Evolutionary conservation across 2,888 invertebrate genomes (phyloP).

Genomic region (Stenolophus ochropezus): DNA sequence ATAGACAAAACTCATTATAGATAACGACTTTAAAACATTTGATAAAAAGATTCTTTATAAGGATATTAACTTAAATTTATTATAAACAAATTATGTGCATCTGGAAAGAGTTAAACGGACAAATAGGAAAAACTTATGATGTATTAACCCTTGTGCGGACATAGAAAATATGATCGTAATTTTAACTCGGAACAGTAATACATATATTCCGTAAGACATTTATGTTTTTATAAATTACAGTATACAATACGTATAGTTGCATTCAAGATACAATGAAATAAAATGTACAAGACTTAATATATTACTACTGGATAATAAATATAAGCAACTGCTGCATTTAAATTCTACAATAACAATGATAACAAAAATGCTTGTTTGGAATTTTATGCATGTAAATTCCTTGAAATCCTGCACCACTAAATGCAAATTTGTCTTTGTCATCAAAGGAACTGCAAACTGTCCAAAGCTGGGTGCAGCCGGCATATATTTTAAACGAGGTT

Average conservation of each 20-base stretch:
- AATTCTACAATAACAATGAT: no score
- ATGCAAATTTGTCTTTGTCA: no score
- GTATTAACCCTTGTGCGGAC: constrained; percentile 17
- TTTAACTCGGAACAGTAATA: constrained; percentile 8
- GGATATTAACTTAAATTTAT: constrained; percentile 1
- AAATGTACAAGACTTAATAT: no score
- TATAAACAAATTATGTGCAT: constrained; percentile 16
- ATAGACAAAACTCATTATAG: constrained; percentile 20
- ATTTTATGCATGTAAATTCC: no score
- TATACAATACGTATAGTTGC: not conserved
- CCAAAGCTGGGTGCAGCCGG: no score
- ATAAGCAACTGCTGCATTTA: no score
- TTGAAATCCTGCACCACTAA: no score
- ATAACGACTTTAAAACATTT: not conserved
- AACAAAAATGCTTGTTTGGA: no score
- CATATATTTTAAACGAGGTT: no score
- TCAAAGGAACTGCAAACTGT: no score
- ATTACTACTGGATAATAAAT: no score
- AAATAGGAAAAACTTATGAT: constrained; percentile 27
- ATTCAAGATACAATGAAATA: no score
- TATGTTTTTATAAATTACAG: not conserved
- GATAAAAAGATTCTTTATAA: not conserved
- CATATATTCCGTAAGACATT: not conserved
- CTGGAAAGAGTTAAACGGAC: not conserved
- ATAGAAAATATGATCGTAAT: not conserved